Base-by-base conservation (phyloP, 2,888 invertebrate genomes). In the Acrobasis suavella region DNA sequence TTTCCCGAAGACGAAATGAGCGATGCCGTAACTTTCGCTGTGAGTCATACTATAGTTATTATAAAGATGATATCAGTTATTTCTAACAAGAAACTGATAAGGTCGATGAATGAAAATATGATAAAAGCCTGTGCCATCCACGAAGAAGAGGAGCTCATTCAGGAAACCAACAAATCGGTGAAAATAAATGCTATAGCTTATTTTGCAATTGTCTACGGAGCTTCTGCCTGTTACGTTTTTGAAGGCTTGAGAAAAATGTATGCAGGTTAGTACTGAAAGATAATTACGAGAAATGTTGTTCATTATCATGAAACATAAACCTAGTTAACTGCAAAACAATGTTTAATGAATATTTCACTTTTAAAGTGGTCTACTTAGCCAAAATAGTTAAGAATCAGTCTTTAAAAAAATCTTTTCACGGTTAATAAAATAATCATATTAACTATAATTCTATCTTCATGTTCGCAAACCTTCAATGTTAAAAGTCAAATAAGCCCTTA, bases 1-100 rank as follows among this genome's bases (percentile, higher is more conserved):
- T 87, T 89, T 68, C 89, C 92, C 9, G 77, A 82, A 61, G 87
- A 89, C 64, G 90, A 91, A 67, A 83, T 84, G 70, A 79, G 84
- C 52, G 91, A 92, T 66, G 81, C 83, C 0, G 72, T 87, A 1
- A 82, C 86, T n/a, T 87, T 91, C 38, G 82, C 87, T 7, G 81
- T 88, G 55, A 87, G 87, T 66, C 91, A 91, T 62, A 81, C 85
- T 0, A 81, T 91, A 52, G 86, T 90, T 58, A 76, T 89, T 77
- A 75, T 86, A 55, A 91, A 91, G 73, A 77, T 89, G 67, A 74
- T 78, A 17, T 86, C 81, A 5, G 78, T 91, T 14, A 68, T 85
- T 58, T 56, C 64, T 0, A 83, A 87, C 51, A 90, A 88, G 67
- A 66, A 78, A 42, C 66, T 78, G 9, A 77, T 90, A 62, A 85